Evolutionary conservation across 2,888 invertebrate species (phyloP), one percentile per base, ranked within the genome.

Genomic region (Gryllus longicercus): DNA sequence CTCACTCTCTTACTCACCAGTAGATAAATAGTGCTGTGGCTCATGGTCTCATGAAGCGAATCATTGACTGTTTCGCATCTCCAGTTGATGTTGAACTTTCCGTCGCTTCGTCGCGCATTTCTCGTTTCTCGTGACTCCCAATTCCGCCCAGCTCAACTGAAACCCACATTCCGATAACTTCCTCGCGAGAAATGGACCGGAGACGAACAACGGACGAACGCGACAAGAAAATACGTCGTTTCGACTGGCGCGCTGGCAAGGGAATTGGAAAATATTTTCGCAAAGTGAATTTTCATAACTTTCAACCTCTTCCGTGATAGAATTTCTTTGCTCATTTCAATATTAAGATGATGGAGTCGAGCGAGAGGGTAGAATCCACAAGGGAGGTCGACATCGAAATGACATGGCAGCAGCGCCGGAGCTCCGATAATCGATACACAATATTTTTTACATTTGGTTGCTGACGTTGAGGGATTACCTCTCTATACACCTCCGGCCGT

Each of bases 201-300:
- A 63, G 63, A 63, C 63, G 63, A 63, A 63, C 63, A 63, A 63
- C 63, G n/a, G 63, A 63, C n/a, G 16, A 63, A 63, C 63, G 63
- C n/a, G 16, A n/a, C 63, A 63, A 63, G 63, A 63, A 63, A 38
- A 63, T 63, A n/a, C 63, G n/a, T 63, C 63, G n/a, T 63, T n/a
- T n/a, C 38, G 38, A 38, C 38, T 38, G 38, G 38, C 63, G 14
- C 63, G 3, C 63, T 16, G 63, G 63, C 63, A 10, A n/a, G 63
- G 63, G 63, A 63, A 63, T 63, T 63, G 63, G 63, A 63, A 63
- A 63, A 63, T 63, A 63, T 63, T 63, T 63, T 38, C n/a, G 63
- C 63, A 63, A 63, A 63, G 63, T 63, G 63, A 63, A 63, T 63
- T 63, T 63, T 63, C 63, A 63, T 63, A 63, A 63, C 63, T 63